Percentiles rank a stretch among this genome's conserved stretches.
Conservation (phyloP, 2,888 invertebrate genomes). For the Dermolepida albohirtum region DNA sequence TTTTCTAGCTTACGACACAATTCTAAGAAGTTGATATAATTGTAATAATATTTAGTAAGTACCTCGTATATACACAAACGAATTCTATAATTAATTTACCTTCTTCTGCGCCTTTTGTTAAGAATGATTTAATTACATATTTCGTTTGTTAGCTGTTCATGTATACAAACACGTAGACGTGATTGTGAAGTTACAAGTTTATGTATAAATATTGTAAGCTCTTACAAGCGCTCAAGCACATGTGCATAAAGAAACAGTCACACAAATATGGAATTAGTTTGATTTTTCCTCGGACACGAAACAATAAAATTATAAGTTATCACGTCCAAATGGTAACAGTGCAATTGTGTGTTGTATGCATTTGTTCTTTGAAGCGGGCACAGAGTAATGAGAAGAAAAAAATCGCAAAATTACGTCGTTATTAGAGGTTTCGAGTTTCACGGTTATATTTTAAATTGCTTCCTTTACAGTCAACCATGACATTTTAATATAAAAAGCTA, state of each 20-base stretch:
- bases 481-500: slow-evolving; percentile 41
- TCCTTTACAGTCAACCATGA: slow-evolving; percentile 44
- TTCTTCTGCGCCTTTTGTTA: no score
- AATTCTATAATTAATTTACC: no score
- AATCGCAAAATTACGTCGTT: slow-evolving; percentile 31
- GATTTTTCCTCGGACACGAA: slow-evolving; percentile 1
- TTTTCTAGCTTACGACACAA: no score
- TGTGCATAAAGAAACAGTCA: background rate
- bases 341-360: slow-evolving; percentile 11
- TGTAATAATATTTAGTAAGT: no score
- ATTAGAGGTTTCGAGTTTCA: slow-evolving; percentile 38
- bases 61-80: no score
- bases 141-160: no score
- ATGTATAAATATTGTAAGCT: no score
- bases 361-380: slow-evolving; percentile 25
- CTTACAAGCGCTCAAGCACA: no score
- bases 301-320: slow-evolving; percentile 34
- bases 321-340: slow-evolving; percentile 21
- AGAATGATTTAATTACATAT: no score
- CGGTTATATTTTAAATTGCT: slow-evolving; percentile 43
- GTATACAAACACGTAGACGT: no score
- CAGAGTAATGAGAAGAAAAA: slow-evolving; percentile 13
- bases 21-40: no score
- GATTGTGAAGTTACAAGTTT: background rate
- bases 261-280: background rate